These are phyloP conservation scores for Haemorhous mexicanus DNA, from an alignment of 2,113 vertebrate species.

Conservation along the genomic window DNA sequence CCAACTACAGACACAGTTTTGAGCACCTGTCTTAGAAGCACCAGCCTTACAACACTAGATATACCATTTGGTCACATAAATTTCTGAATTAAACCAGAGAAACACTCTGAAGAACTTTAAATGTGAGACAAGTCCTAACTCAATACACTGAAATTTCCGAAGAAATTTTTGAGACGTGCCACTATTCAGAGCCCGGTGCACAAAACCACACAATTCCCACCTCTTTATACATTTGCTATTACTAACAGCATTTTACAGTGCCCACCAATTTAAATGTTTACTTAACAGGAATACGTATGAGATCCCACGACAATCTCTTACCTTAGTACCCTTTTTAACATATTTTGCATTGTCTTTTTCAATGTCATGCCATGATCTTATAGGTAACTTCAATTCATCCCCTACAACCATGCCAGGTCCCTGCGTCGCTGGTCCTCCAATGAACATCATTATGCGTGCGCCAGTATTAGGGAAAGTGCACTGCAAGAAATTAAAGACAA, in stretches of 20 bases:
- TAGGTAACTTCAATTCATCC: constrained; percentile 93
- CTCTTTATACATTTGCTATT: neutral
- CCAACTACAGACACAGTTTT: neutral
- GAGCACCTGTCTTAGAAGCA: neutral
- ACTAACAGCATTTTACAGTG: neutral
- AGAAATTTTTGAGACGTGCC: neutral
- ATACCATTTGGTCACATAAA: neutral
- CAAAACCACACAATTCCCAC: neutral
- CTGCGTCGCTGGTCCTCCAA: constrained; percentile 94
- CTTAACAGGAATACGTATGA: neutral
- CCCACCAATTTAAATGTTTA: neutral
- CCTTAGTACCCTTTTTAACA: constrained; percentile 97
- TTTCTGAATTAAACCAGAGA: neutral
- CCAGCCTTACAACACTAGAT: neutral
- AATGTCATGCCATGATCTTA: constrained; percentile 97
- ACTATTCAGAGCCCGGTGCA: neutral
- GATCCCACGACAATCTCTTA: constrained; percentile 46
- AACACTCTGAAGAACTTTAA: neutral
- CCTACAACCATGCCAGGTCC: constrained; percentile 98
- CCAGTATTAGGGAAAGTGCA: constrained; percentile 97
- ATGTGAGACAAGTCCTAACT: neutral
- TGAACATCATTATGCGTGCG: constrained; percentile 94
- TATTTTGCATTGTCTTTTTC: constrained; percentile 99
- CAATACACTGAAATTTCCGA: neutral
- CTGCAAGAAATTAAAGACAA: constrained; percentile 64